Evolutionary conservation across 2,113 vertebrate genomes (phyloP).

Genomic region (Aspidoscelis tigris): DNA sequence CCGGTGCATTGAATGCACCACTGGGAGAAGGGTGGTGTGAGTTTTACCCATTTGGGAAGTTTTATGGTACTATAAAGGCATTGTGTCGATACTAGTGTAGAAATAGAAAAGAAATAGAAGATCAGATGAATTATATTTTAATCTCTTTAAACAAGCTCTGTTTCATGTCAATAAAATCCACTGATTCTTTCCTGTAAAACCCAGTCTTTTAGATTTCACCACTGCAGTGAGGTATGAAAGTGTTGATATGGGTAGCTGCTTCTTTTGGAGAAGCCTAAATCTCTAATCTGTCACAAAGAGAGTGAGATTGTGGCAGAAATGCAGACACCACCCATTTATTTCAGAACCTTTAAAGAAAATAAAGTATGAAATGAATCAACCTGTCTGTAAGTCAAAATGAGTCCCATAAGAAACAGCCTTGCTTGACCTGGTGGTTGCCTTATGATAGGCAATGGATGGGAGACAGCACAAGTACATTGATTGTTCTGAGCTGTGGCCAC

Average conservation of each 20-base stretch:
- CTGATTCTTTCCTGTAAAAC: slow-evolving; percentile 11
- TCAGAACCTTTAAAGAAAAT: slow-evolving; percentile 57
- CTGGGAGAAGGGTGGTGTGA: no score
- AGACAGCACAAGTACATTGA: no score
- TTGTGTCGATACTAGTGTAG: no score
- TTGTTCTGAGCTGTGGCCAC: no score
- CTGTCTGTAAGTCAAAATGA: slow-evolving; percentile 19
- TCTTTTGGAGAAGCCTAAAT: slow-evolving; percentile 76
- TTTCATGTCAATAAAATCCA: slow-evolving; percentile 13
- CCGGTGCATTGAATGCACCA: no score
- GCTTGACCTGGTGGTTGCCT: no score
- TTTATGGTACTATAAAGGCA: no score
- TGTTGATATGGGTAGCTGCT: slow-evolving; percentile 85
- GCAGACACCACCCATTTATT: slow-evolving; percentile 70
- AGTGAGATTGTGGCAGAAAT: slow-evolving; percentile 57
- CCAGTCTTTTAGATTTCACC: slow-evolving; percentile 89
- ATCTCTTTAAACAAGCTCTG: not conserved
- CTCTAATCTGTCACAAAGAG: slow-evolving; percentile 65
- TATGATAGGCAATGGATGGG: no score
- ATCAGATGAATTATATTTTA: no score
- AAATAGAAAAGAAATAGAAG: no score
- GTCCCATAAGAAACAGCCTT: not conserved
- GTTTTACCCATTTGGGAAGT: no score
- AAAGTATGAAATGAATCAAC: slow-evolving; percentile 39
- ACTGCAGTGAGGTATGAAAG: slow-evolving; percentile 79